These are phyloP conservation scores for Saccopteryx leptura DNA, from an alignment of 2,113 vertebrate species.

Conservation along the genomic window DNA sequence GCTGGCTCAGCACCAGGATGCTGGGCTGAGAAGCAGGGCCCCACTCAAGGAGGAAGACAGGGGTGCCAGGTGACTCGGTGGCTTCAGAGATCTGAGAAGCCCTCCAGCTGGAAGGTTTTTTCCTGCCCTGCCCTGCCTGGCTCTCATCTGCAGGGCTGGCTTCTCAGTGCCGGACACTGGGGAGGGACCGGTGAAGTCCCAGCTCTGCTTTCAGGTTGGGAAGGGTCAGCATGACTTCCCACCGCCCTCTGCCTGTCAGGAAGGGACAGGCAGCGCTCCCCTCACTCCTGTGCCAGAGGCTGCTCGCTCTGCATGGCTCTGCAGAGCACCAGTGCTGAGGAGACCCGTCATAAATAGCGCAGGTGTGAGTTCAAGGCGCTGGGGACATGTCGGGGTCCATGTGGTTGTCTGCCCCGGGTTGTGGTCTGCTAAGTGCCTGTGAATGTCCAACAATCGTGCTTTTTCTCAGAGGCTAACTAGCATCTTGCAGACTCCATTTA, in stretches of 20 bases:
- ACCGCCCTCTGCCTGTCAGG: neutral
- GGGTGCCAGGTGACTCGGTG: neutral
- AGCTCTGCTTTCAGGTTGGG: neutral
- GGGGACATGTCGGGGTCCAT: too few relatives aligned
- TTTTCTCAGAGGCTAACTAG: neutral
- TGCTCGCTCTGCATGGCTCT: neutral
- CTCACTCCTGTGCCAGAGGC: neutral
- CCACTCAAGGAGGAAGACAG: conserved; percentile 37
- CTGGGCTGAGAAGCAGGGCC: conserved; percentile 34
- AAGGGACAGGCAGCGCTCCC: neutral
- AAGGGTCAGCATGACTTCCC: neutral
- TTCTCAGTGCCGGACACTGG: neutral
- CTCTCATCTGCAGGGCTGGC: neutral
- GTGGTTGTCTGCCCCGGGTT: neutral
- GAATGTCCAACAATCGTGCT: neutral
- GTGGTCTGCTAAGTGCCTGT: neutral
- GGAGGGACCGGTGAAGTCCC: neutral
- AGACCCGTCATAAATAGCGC: rapidly evolving
- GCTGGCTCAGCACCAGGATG: conserved; percentile 74
- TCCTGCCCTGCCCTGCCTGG: neutral
- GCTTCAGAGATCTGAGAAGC: neutral
- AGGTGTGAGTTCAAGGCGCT: neutral
- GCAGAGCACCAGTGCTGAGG: neutral
- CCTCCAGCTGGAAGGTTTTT: neutral
- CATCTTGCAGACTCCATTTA: neutral